Conservation (phyloP, 2,888 invertebrate genomes). For the Drosophila austrosaltans region DNA sequence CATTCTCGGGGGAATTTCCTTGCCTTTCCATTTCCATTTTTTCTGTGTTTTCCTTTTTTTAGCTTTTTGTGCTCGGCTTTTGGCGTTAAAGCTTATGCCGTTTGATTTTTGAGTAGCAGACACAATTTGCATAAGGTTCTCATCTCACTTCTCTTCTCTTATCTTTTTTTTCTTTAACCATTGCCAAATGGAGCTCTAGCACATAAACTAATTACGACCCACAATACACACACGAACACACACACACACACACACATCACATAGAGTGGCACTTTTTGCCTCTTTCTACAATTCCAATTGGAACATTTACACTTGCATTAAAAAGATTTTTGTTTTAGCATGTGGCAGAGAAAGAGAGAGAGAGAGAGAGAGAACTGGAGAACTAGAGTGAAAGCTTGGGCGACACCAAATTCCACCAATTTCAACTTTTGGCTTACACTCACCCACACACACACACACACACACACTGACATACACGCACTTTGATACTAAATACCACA, state of each 20-base stretch:
- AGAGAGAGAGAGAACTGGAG: neutral
- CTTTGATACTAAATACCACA: neutral
- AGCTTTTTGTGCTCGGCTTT: constrained; percentile 1
- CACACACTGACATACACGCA: neutral
- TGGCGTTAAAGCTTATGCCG: constrained; percentile 21
- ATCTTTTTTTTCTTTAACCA: neutral
- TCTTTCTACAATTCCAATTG: constrained; percentile 16
- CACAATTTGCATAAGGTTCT: constrained; percentile 11
- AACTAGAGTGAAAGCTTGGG: neutral
- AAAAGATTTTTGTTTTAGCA: constrained; percentile 29
- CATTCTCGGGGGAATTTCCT: constrained; percentile 12
- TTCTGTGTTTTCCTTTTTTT: neutral
- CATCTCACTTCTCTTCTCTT: neutral
- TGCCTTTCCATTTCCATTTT: constrained; percentile 3
- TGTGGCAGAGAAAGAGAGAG: too few relatives aligned
- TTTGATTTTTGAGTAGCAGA: constrained; percentile 20
- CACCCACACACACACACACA: neutral
- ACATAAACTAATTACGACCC: constrained; percentile 21
- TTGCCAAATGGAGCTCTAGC: constrained; percentile 3
- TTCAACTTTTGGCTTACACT: constrained; percentile 48
- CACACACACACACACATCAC: neutral
- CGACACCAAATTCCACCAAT: too few relatives aligned
- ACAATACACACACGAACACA: constrained; percentile 1
- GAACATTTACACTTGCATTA: constrained; percentile 32
- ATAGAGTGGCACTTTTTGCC: neutral